These are phyloP conservation scores for Pterostichus niger DNA, from an alignment of 2,888 invertebrate genomes.

Conservation along the genomic window DNA sequence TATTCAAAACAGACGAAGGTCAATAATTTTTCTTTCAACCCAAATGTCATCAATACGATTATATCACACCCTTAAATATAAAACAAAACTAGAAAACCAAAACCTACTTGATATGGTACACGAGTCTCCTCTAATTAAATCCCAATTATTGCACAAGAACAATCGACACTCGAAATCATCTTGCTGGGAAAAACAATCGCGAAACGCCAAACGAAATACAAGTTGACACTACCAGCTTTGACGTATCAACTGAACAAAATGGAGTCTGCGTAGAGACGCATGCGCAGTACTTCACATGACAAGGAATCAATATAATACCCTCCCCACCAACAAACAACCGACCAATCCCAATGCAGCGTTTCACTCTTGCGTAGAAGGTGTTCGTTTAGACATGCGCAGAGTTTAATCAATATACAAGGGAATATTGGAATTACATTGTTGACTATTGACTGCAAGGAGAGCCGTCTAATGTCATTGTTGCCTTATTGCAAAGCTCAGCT, in stretches of 20 bases:
- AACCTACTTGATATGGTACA: conserved; percentile 30
- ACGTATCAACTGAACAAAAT: conserved; percentile 64
- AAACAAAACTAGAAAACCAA: neutral
- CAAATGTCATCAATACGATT: neutral
- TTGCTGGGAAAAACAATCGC: conserved; percentile 38
- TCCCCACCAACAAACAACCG: conserved; percentile 35
- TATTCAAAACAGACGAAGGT: conserved; percentile 49
- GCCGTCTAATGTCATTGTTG: conserved; percentile 52
- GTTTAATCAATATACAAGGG: conserved; percentile 60
- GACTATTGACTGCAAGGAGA: conserved; percentile 10
- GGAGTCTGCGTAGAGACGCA: conserved; percentile 42
- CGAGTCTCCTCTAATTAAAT: conserved; percentile 22
- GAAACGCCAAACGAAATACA: conserved; percentile 3
- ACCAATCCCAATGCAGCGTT: conserved; percentile 4
- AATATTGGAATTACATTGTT: conserved; percentile 61
- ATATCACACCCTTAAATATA: conserved; percentile 20
- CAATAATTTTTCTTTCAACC: neutral
- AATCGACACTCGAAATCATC: conserved; percentile 29
- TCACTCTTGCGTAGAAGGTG: conserved; percentile 1
- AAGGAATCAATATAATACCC: conserved; percentile 60
- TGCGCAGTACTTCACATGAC: conserved; percentile 37
- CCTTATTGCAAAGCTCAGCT: neutral
- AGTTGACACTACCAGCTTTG: conserved; percentile 51
- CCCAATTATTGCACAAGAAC: conserved; percentile 31
- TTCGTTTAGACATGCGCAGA: conserved; percentile 43